phyloP scores from a whole-genome alignment of 2,113 vertebrate species.

The Phyllostomus hastatus region DNA sequence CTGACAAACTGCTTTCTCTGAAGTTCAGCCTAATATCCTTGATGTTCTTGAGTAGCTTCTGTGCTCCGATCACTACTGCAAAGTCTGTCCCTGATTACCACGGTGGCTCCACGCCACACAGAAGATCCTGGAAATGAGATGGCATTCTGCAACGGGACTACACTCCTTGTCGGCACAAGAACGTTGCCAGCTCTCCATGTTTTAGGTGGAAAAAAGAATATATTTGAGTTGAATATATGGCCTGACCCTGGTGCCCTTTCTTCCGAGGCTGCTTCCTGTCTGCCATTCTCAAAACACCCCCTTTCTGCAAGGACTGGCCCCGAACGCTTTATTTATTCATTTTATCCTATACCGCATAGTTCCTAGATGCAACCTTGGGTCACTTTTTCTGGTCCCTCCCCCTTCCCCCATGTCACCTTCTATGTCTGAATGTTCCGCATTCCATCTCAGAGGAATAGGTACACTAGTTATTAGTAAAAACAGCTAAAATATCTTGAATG shows the following conservation, averaged over 20 bases:
- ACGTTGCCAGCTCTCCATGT: not conserved
- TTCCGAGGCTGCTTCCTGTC: not conserved
- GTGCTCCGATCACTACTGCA: not conserved
- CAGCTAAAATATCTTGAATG: not conserved
- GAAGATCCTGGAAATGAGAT: not conserved
- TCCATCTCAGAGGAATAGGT: not conserved
- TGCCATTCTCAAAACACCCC: not conserved
- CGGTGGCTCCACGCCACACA: not conserved
- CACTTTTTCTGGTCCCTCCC: not conserved
- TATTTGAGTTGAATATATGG: not conserved
- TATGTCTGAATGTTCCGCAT: not conserved
- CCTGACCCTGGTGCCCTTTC: not conserved
- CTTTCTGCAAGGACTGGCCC: not conserved
- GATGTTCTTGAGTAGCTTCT: not conserved
- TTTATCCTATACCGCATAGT: not conserved
- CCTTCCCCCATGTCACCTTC: not conserved
- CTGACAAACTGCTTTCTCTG: not conserved
- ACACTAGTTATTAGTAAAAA: not conserved
- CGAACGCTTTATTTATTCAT: not conserved
- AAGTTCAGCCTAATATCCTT: not conserved
- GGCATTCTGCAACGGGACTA: not conserved
- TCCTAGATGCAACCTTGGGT: not conserved
- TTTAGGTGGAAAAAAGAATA: not conserved
- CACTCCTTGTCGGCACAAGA: not conserved
- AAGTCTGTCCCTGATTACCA: not conserved